phyloP scores from a whole-genome alignment of 2,113 vertebrate species.

The Gila orcuttii region DNA sequence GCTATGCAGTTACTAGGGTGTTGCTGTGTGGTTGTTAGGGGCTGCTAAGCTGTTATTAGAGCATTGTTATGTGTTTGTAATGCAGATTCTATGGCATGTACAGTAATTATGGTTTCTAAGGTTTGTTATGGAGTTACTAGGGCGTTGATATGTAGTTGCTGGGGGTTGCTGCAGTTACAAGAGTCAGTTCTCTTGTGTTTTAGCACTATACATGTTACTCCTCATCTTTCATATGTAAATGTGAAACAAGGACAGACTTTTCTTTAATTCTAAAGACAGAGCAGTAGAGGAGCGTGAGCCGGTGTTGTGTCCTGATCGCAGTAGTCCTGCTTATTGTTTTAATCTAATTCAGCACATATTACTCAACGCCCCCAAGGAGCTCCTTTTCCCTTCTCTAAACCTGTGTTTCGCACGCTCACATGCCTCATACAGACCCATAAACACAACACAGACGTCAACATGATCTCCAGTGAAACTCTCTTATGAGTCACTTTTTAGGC shows the following conservation, averaged over 20 bases:
- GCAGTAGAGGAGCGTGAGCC: background rate
- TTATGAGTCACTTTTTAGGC: background rate
- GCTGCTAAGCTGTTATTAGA: background rate
- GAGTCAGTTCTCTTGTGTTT: background rate
- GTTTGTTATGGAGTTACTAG: background rate
- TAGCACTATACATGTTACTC: background rate
- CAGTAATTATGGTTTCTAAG: background rate
- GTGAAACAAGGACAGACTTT: background rate
- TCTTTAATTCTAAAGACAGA: background rate
- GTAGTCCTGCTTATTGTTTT: background rate
- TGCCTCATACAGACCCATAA: background rate
- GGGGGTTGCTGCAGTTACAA: background rate
- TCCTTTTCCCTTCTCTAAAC: background rate
- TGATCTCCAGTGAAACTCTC: background rate
- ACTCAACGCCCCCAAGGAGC: slow-evolving; percentile 27
- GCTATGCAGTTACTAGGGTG: background rate
- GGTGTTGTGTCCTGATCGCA: background rate
- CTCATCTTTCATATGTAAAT: background rate
- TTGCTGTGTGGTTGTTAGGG: background rate
- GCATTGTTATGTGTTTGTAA: background rate
- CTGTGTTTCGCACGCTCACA: background rate
- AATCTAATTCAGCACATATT: slow-evolving; percentile 25
- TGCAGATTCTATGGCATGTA: background rate
- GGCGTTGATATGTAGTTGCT: background rate
- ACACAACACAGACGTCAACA: slow-evolving; percentile 8